Evolutionary conservation across 2,113 vertebrate genomes (phyloP).

Genomic region (Malurus elegans): DNA sequence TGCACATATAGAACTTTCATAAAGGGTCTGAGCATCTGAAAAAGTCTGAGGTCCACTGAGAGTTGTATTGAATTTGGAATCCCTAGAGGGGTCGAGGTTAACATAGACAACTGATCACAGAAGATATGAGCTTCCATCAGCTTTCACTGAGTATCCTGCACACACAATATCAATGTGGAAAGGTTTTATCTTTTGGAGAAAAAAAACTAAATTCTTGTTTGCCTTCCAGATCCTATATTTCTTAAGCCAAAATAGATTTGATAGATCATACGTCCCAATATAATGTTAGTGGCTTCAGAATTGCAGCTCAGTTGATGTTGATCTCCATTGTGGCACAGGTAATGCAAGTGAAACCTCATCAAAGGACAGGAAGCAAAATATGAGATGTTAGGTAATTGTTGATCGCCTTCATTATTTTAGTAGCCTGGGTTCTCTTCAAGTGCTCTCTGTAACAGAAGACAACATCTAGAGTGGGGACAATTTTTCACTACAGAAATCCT

Average conservation of each 20-base stretch:
- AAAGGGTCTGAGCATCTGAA: neutral
- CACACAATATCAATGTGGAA: rapidly evolving
- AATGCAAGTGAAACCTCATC: neutral
- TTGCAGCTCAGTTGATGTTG: neutral
- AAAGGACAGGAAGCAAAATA: neutral
- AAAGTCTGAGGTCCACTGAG: neutral
- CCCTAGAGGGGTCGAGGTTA: rapidly evolving
- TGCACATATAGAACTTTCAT: neutral
- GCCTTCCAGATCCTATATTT: neutral
- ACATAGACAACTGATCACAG: neutral
- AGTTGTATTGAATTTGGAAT: neutral
- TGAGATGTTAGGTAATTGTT: neutral
- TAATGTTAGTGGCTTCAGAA: neutral
- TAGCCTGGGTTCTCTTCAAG: neutral
- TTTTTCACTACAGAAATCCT: neutral
- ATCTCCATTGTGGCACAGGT: neutral
- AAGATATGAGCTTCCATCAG: neutral
- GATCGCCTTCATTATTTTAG: neutral
- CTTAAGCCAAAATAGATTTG: neutral
- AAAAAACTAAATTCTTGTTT: neutral
- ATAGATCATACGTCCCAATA: neutral
- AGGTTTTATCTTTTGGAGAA: rapidly evolving
- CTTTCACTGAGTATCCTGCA: neutral
- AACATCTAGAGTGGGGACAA: neutral
- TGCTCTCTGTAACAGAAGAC: neutral